Percentiles rank a stretch among this genome's conserved stretches.
These are phyloP conservation scores for Lethrus apterus DNA, from an alignment of 1,140 invertebrate genomes.

Conservation along the genomic window DNA sequence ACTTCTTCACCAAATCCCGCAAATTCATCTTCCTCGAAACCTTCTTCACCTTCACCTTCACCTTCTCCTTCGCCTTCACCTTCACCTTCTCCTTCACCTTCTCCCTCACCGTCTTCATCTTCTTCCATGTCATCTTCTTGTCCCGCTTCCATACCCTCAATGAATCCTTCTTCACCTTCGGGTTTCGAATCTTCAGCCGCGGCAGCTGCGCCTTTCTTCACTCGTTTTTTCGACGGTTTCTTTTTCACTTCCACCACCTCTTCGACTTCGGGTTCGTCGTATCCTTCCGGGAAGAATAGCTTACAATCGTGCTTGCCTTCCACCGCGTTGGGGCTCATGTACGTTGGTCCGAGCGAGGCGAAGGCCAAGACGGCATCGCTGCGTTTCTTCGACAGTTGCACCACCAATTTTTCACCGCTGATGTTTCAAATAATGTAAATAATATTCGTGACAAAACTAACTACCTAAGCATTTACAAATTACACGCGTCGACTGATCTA, in stretches of 20 bases:
- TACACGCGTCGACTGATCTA: no score
- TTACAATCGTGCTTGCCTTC: slow-evolving; percentile 49
- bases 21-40: slow-evolving; percentile 4
- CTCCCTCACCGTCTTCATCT: slow-evolving; percentile 13
- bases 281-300: slow-evolving; percentile 53
- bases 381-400: slow-evolving; percentile 49
- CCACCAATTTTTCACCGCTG: slow-evolving; percentile 54
- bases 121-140: slow-evolving; percentile 14
- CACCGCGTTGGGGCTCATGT: slow-evolving; percentile 52
- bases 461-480: no score
- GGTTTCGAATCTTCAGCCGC: background rate
- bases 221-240: slow-evolving; percentile 22
- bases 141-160: slow-evolving; percentile 23
- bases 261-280: slow-evolving; percentile 37
- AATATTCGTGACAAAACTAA: no score
- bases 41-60: slow-evolving; percentile 3
- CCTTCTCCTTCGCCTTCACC: slow-evolving; percentile 22
- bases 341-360: slow-evolving; percentile 48
- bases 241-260: slow-evolving; percentile 22
- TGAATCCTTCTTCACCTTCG: background rate
- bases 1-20: slow-evolving; percentile 5
- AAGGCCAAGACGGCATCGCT: slow-evolving; percentile 44
- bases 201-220: slow-evolving; percentile 8
- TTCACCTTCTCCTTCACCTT: slow-evolving; percentile 7
- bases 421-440: no score